Evolutionary conservation across 2,888 invertebrate genomes (phyloP).

Genomic region (Allolobophora icterica): DNA sequence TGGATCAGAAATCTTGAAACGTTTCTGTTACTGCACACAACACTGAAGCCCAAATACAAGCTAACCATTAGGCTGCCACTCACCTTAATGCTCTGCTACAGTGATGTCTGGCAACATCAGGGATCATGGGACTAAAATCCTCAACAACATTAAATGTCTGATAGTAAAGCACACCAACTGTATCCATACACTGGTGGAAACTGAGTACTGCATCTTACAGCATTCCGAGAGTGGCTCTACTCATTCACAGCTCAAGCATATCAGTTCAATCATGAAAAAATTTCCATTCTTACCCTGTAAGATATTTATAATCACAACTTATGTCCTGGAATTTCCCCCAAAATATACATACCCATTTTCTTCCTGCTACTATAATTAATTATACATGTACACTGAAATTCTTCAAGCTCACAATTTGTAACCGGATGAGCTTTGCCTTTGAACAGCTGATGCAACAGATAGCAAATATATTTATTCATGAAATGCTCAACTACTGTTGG

Average conservation of each 20-base stretch:
- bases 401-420: background rate
- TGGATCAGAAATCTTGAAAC: too few species aligned
- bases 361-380: background rate
- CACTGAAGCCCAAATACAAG: background rate
- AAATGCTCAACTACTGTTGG: background rate
- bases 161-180: background rate
- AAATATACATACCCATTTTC: background rate
- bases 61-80: background rate
- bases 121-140: background rate
- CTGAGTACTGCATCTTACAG: too few species aligned
- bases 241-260: background rate
- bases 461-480: background rate
- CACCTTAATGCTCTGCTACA: background rate
- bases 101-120: background rate
- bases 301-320: background rate
- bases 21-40: background rate
- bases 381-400: background rate
- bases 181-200: background rate
- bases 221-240: background rate
- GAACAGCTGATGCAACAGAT: background rate
- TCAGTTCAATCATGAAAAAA: too few species aligned
- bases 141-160: background rate
- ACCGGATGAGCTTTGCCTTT: background rate
- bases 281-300: too few species aligned
- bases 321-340: background rate